Conservation (phyloP, 2,113 vertebrate genomes). For the Ciconia maguari region DNA sequence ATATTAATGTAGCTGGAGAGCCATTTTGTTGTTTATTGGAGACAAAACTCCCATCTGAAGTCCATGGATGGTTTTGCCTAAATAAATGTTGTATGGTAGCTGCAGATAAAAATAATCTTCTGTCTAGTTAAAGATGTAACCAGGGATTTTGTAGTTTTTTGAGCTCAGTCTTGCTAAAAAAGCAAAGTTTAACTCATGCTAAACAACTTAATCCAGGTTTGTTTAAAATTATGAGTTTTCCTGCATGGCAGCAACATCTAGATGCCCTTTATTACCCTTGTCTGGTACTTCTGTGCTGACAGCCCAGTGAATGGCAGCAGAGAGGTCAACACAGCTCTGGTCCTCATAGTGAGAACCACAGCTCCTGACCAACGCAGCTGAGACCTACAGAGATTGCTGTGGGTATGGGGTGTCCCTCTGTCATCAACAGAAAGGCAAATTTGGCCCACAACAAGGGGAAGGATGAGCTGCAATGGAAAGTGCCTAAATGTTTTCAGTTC, state of each 20-base stretch:
- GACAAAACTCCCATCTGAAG: conserved; percentile 19
- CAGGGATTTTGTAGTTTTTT: neutral
- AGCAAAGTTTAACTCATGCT: neutral
- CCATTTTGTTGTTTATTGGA: conserved; percentile 34
- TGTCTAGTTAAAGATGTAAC: conserved; percentile 11
- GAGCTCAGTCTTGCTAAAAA: neutral
- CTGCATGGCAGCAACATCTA: neutral
- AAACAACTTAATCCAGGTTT: neutral
- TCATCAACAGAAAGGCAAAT: neutral
- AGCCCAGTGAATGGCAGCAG: neutral
- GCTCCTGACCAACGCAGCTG: neutral
- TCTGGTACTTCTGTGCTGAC: neutral
- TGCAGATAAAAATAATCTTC: conserved; percentile 35
- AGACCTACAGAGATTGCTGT: neutral
- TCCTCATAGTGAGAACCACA: neutral
- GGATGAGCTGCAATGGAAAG: neutral
- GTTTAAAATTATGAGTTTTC: neutral
- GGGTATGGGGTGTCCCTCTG: neutral
- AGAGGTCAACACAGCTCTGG: neutral
- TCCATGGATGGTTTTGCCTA: neutral
- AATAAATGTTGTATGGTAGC: conserved; percentile 17
- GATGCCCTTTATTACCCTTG: neutral
- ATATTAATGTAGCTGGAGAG: conserved; percentile 19
- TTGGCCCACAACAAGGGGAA: neutral
- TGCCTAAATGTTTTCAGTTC: neutral